Evolutionary conservation across 1,140 invertebrate species (phyloP).

Genomic region (Lanistes nyassanus): DNA sequence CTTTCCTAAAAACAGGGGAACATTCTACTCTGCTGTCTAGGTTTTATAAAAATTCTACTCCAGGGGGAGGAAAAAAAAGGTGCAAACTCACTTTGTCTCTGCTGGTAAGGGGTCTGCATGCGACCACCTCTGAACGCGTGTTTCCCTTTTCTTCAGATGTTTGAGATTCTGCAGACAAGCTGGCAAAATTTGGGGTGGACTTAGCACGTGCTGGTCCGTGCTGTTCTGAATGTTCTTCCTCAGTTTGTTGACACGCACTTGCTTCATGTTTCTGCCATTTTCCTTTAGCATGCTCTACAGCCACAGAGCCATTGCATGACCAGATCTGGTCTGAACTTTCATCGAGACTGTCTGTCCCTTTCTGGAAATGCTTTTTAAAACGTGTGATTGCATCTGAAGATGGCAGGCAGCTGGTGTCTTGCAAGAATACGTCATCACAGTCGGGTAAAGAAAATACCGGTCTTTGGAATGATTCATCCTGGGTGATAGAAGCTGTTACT

Average conservation of each 20-base stretch:
- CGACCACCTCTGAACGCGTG: neutral
- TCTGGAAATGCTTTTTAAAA: too few species aligned
- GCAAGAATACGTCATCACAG: too few species aligned
- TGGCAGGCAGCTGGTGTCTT: too few species aligned
- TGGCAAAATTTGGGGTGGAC: slow-evolving; percentile 17
- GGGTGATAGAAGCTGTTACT: too few species aligned
- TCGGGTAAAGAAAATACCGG: too few species aligned
- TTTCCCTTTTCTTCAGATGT: neutral
- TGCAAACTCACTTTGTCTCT: slow-evolving; percentile 17
- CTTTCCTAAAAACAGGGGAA: too few species aligned
- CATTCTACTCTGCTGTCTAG: too few species aligned
- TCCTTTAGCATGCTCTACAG: neutral
- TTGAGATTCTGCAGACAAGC: neutral
- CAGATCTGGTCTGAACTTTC: neutral
- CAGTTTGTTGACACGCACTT: neutral
- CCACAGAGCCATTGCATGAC: neutral
- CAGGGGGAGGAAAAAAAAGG: too few species aligned
- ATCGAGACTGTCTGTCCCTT: neutral
- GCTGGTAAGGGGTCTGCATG: neutral
- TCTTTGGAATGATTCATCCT: too few species aligned
- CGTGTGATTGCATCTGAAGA: too few species aligned
- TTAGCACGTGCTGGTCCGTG: slow-evolving; percentile 5
- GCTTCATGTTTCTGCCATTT: neutral
- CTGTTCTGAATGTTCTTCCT: neutral
- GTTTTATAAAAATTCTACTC: too few species aligned